Percentiles rank a stretch among this genome's conserved stretches.
These are phyloP conservation scores for Camptogramma bilineatum DNA, from an alignment of 2,888 invertebrate genomes.

Conservation along the genomic window DNA sequence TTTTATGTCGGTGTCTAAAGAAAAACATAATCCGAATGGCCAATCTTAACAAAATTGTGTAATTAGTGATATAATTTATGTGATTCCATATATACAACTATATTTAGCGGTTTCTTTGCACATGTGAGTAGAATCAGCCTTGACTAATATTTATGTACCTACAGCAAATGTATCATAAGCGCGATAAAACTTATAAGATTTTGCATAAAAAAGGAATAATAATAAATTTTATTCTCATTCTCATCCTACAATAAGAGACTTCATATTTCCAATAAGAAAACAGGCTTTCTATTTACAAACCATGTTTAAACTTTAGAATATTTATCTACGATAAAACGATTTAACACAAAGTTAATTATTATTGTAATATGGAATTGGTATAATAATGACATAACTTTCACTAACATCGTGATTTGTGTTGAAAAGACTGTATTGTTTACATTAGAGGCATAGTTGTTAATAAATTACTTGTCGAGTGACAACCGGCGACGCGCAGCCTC, in stretches of 20 bases:
- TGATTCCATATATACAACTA: constrained; percentile 80
- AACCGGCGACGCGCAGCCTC: constrained; percentile 83
- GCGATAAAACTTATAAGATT: constrained; percentile 72
- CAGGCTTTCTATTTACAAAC: constrained; percentile 56
- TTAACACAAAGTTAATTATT: constrained; percentile 62
- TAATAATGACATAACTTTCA: constrained; percentile 83
- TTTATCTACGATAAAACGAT: constrained; percentile 58
- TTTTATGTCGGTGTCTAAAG: constrained; percentile 85
- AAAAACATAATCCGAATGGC: constrained; percentile 86
- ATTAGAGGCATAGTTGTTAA: constrained; percentile 69
- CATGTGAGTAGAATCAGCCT: constrained; percentile 81
- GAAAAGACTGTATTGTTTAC: constrained; percentile 74
- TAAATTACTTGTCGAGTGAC: constrained; percentile 74
- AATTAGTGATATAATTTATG: constrained; percentile 85
- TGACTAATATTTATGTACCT: constrained; percentile 62
- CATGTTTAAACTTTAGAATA: constrained; percentile 64
- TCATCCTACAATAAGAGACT: constrained; percentile 62
- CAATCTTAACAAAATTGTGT: constrained; percentile 85
- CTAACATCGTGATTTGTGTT: constrained; percentile 62
- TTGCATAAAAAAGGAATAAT: constrained; percentile 67
- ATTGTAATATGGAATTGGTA: constrained; percentile 63
- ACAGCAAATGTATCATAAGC: constrained; percentile 65
- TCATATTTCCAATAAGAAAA: constrained; percentile 62
- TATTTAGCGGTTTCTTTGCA: constrained; percentile 79
- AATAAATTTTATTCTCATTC: constrained; percentile 70